Conservation (phyloP, 2,113 vertebrate species). For the Tiliqua scincoides region DNA sequence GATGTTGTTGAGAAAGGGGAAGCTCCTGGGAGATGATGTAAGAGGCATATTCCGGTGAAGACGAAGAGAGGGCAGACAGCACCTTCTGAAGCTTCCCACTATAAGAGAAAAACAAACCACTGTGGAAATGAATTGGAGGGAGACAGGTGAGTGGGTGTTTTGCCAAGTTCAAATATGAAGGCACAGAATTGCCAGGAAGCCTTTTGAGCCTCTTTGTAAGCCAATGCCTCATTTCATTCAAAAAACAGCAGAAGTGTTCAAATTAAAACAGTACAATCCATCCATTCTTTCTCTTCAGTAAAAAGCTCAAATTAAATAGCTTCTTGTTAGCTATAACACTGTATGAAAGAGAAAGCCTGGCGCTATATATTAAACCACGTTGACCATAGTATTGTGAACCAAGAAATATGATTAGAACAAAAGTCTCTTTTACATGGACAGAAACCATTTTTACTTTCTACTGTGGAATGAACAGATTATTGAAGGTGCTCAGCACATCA, state of each 20-base stretch:
- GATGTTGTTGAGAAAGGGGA: neutral
- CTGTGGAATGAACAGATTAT: neutral
- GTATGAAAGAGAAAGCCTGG: neutral
- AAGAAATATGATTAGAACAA: neutral
- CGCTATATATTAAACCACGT: neutral
- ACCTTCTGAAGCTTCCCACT: slow-evolving; percentile 36
- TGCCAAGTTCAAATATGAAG: neutral
- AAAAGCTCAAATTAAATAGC: slow-evolving; percentile 14
- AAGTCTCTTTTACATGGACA: neutral
- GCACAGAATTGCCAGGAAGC: neutral
- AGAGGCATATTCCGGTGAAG: slow-evolving; percentile 23
- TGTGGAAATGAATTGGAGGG: slow-evolving; percentile 4
- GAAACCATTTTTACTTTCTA: neutral
- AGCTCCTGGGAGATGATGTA: slow-evolving; percentile 41
- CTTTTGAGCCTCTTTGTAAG: neutral
- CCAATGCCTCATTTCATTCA: neutral
- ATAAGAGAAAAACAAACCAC: slow-evolving; percentile 27
- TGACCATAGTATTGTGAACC: neutral
- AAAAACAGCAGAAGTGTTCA: neutral
- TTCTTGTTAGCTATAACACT: neutral
- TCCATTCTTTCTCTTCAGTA: neutral
- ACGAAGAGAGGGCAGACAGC: slow-evolving; percentile 18
- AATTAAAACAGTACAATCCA: neutral
- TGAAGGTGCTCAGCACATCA: neutral
- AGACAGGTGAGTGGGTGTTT: neutral